Conservation (phyloP, 2,113 vertebrate species). For the human (Homo sapiens) region GRCh38 chr14:33708501-33709000, state of each 20-base stretch:
- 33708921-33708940: not conserved
- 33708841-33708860: accelerated
- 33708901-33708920: not conserved
- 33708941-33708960: not conserved
- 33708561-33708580: conserved; percentile 55
- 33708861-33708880: not conserved
- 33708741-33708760: conserved; percentile 8
- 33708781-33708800: not conserved
- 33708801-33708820: not conserved
- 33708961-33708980: not conserved
- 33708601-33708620: conserved; percentile 75
- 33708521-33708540: conserved; percentile 73
- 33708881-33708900: not conserved
- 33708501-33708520: conserved; percentile 63
- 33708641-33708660: conserved; percentile 77
- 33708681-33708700: conserved; percentile 65
- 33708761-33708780: not conserved
- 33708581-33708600: conserved; percentile 67
- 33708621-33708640: conserved; percentile 66
- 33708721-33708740: conserved; percentile 5
- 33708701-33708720: not conserved
- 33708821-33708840: not conserved
- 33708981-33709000: not conserved
- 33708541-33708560: conserved; percentile 67
- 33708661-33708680: conserved; percentile 62